Conservation (phyloP, 2,113 vertebrate genomes). For the Nycticryphes semicollaris region DNA sequence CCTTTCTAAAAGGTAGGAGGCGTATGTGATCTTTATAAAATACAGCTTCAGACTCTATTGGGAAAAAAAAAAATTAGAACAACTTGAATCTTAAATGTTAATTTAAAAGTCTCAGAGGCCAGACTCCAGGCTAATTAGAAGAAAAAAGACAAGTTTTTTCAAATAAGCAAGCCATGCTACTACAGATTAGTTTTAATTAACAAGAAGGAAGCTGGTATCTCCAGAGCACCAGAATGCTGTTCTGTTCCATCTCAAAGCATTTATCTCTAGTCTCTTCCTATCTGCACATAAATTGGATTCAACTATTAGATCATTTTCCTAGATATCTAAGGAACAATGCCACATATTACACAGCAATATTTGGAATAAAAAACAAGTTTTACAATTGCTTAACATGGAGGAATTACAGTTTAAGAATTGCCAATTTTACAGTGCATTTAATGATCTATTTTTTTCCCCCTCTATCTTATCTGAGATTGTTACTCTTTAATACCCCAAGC, state of each 20-base stretch:
- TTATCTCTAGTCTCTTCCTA: not conserved
- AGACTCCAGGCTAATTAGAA: not conserved
- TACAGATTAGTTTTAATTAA: not conserved
- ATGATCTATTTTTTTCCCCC: not conserved
- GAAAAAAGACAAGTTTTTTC: not conserved
- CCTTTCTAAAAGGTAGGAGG: not conserved
- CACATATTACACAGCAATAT: not conserved
- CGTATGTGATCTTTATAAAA: not conserved
- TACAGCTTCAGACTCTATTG: not conserved
- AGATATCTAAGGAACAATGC: not conserved
- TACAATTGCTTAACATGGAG: not conserved
- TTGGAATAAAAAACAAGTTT: not conserved
- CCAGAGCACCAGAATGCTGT: not conserved
- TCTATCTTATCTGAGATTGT: not conserved
- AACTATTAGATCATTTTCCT: not conserved
- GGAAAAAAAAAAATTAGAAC: not conserved
- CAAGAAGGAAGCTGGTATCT: not conserved
- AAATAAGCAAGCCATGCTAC: not conserved
- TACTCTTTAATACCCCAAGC: not conserved
- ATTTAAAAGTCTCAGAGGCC: not conserved
- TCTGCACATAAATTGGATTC: not conserved
- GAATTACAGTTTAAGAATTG: not conserved
- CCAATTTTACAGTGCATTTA: not conserved
- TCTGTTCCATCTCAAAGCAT: not conserved
- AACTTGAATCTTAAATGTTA: not conserved